phyloP scores from a whole-genome alignment of 2,113 vertebrate species.

The Melanerpes aurifrons region DNA sequence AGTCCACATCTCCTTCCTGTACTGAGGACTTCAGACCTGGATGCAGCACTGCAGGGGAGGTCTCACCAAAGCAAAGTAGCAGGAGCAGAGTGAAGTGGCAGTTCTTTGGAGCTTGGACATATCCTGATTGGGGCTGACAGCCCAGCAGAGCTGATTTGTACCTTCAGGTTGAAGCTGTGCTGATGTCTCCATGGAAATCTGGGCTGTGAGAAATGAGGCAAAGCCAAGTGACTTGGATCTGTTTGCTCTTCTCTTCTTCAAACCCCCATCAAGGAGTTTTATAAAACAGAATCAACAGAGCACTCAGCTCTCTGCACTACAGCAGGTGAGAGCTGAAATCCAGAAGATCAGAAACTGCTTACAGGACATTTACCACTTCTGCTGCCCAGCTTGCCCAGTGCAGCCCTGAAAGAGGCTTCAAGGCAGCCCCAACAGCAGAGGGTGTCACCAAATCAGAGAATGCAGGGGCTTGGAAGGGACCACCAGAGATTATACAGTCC shows the following conservation, averaged over 20 bases:
- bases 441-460: no score
- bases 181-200: not conserved
- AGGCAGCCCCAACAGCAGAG: not conserved
- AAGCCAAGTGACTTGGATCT: not conserved
- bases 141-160: not conserved
- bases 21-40: no score
- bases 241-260: not conserved
- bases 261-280: not conserved
- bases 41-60: no score
- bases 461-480: no score
- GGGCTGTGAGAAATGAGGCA: not conserved
- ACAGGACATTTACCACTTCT: not conserved
- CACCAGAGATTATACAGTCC: no score
- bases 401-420: not conserved
- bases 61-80: no score
- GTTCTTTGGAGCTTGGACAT: not conserved
- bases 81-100: no score
- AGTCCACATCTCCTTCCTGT: no score
- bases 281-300: not conserved
- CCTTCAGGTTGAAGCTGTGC: not conserved
- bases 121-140: not conserved
- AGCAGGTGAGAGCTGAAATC: not conserved
- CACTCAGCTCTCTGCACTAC: accelerated
- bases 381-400: not conserved
- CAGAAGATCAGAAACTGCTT: not conserved